These are phyloP conservation scores for Dunckerocampus dactyliophorus DNA, from an alignment of 2,113 vertebrate species.

Conservation along the genomic window DNA sequence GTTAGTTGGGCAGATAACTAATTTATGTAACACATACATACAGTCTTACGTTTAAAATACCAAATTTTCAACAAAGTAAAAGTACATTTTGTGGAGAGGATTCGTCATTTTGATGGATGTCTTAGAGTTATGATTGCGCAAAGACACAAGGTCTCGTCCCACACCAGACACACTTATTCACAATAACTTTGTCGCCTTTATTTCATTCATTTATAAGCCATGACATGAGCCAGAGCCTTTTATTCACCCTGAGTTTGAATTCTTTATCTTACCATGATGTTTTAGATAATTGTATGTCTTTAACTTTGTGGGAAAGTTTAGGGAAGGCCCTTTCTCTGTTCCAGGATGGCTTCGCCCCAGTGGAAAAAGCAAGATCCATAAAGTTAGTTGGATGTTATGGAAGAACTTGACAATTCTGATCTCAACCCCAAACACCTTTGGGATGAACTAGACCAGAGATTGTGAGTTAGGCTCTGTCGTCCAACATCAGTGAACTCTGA, in stretches of 20 bases:
- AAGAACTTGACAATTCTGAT: too few relatives aligned
- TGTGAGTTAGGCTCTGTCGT: too few relatives aligned
- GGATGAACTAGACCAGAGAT: too few relatives aligned
- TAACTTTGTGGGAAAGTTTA: background rate
- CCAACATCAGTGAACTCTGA: too few relatives aligned
- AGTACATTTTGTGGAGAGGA: background rate
- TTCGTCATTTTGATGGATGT: too few relatives aligned
- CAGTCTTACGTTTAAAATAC: background rate
- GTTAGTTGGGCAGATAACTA: slow-evolving; percentile 13
- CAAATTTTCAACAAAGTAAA: background rate
- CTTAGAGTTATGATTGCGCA: too few relatives aligned
- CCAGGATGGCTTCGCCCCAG: background rate
- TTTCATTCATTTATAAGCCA: background rate
- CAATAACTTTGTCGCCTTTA: too few relatives aligned
- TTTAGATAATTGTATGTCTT: background rate
- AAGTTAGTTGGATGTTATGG: too few relatives aligned
- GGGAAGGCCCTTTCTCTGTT: background rate
- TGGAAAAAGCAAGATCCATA: background rate
- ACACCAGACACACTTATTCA: background rate
- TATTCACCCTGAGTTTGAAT: background rate
- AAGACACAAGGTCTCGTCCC: too few relatives aligned
- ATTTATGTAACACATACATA: background rate
- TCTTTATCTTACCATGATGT: background rate
- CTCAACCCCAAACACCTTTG: too few relatives aligned
- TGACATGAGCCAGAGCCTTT: background rate